Evolutionary conservation across 2,888 invertebrate species (phyloP), one percentile per base, ranked within the genome.

Genomic region (Ichneumoninae sp.): DNA sequence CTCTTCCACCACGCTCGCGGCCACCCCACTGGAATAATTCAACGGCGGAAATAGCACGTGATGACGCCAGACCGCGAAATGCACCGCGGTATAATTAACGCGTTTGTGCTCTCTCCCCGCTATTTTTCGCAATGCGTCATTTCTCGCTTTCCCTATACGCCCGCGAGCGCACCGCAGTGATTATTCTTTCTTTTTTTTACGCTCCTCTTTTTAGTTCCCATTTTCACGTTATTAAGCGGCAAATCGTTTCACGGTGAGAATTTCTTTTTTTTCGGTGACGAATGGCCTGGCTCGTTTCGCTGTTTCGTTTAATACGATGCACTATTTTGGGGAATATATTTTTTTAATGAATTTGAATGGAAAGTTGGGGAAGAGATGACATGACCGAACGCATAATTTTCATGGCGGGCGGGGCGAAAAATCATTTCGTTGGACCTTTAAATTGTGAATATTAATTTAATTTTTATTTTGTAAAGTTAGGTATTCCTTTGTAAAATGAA

Each of bases 51-150:
- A 82, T 82, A 66, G 66, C 66, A 30, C 57, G 54, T 60, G 22
- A 62, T 75, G 50, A 70, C 62, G 69, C 69, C 68, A 22, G 47
- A 83, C 74, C 44, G 74, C n/a, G 74, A 75, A 83, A 79, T 69
- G 54, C 54, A 79, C 74, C 60, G 69, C 79, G 62, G 79, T 62
- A 74, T 83, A 79, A 79, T 83, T 83, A 79, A 60, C 62, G 62
- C 62, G 71, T 30, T 69, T 57, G 74, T 36, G 44, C 26, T 77
- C 30, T 5, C 22, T 22, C 13, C 19, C 3, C 40, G 40, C n/a
- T 44, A 47, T 10, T 74, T 74, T 65, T 70, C 79, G 62, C 60
- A 65, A 52, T 75, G 54, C 65, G 70, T 52, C 71, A 65, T 60
- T 77, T 62, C 62, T 62, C 62, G 30, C 62, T 65, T 66, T 4